Evolutionary conservation across 2,888 invertebrate genomes (phyloP).

Genomic region (Aphrophora alni): DNA sequence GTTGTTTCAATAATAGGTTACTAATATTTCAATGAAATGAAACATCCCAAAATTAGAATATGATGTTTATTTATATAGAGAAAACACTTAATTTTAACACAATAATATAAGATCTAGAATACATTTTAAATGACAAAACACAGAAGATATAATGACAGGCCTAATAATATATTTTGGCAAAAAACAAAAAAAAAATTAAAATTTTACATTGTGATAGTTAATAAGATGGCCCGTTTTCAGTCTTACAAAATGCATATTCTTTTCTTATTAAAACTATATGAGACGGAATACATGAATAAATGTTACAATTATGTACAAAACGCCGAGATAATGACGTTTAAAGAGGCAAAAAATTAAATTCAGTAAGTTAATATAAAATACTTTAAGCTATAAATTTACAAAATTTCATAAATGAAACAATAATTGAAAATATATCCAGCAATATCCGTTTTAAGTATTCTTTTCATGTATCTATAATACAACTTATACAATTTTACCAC

Average conservation of each 20-base stretch:
- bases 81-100: neutral
- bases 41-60: neutral
- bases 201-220: slow-evolving; percentile 30
- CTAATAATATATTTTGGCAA: neutral
- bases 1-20: neutral
- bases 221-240: slow-evolving; percentile 49
- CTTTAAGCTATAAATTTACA: neutral
- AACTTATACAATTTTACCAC: no score
- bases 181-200: slow-evolving; percentile 16
- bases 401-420: neutral
- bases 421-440: neutral
- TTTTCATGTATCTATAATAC: neutral
- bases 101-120: slow-evolving; percentile 4
- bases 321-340: neutral
- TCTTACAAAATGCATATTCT: slow-evolving; percentile 46
- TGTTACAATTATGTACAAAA: neutral
- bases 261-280: slow-evolving; percentile 10
- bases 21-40: neutral
- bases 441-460: neutral
- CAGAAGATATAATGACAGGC: neutral
- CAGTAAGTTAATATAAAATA: neutral
- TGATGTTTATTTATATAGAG: neutral
- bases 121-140: neutral
- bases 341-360: neutral
- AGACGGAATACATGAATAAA: neutral